Evolutionary conservation across 2,888 invertebrate genomes (phyloP), one percentile per base, ranked within the genome.

Genomic region (Drosophila pegasa): DNA sequence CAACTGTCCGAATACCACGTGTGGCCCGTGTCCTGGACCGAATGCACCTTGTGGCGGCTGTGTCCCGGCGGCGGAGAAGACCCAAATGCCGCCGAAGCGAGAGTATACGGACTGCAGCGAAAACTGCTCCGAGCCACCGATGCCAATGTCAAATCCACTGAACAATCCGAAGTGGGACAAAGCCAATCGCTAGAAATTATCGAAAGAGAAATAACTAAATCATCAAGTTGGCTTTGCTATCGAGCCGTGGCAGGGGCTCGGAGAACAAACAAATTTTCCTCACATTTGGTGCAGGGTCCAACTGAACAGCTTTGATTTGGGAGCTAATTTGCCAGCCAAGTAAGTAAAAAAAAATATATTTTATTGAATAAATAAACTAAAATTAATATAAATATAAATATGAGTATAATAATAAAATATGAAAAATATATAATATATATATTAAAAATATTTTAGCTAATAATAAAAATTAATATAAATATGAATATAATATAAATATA

Each of bases 1-100:
- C 0, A 38, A 65, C 2, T 87, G 87, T 27, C 35, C 20, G 7
- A 63, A 65, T 50, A 54, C 75, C 16, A 64, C 67, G 37, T 86
- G 87, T 27, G 80, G 69, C 3, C 80, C 80, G 2, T 82, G 87
- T 27, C 68, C 80, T 18, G 81, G 47, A 31, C 22, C 59, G 0
- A 33, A 5, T 3, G 31, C 68, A 0, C 54, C 71, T 14, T 81
- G 75, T 37, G 79, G 79, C 14, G 61, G 75, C 16, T 78, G 77
- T 29, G 40, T 51, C n/a, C 67, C 62, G 35, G 27, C 55, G 5
- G 25, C 31, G 2, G 37, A 52, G 29, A 38, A 25, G 4, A 18
- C 50, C 33, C 50, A 50, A 22, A 35, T 22, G 33, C 33, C 50
- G 5, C n/a, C 50, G 10, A 20, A 29, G 5, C 14, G 12, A 8